Base-by-base conservation (phyloP, 2,113 vertebrate genomes). In the Lanius ludovicianus region DNA sequence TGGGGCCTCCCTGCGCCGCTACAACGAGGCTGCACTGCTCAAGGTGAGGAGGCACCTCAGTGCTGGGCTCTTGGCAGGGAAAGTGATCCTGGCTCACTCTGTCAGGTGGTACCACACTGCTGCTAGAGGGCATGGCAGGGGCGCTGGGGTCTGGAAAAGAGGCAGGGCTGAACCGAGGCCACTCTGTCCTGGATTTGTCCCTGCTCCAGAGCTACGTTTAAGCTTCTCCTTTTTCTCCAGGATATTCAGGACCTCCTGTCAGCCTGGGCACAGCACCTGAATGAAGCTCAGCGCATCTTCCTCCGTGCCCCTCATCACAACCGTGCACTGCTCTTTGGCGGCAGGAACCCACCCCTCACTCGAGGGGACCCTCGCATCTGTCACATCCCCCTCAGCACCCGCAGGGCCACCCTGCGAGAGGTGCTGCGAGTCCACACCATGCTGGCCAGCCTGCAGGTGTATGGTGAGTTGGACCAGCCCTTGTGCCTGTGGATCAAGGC, bases 341-440 rank as follows among this genome's bases (percentile, higher is more conserved):
- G 98, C 23, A 98, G 86, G 23, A 96, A 75, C n/a, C 96, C 98
- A 6, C 98, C 98, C 4, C 95, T 99, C 27, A 95, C 92, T 42
- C 98, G 37, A 91, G 98, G 97, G 8, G 99, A 99, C 90, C 93
- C 97, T 52, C 98, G 99, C 21, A 35, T 99, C 79, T 98, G 96
- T 55, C 97, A 98, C 16, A 95, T 99, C 12, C 99, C 99, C 27
- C 98, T 99, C 30, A 78, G 97, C 95, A 99, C 99, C 33, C 98
- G 98, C 55, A 98, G 99, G 95, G 98, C 99, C 42, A 99, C 99
- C 8, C 99, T 99, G 97, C 93, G 93, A 30, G 99, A 99, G 93
- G 96, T 99, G 17, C 97, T 98, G 85, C 97, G 98, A 59, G 99
- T 99, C 19, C 98, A 99, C 0, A 24, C 95, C 24, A 47, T 84